A percentile compares a stretch with the other conserved stretches of the same genome.
These are phyloP conservation scores for Ichneumoninae sp. DNA, from an alignment of 2,888 invertebrate species.

Conservation along the genomic window DNA sequence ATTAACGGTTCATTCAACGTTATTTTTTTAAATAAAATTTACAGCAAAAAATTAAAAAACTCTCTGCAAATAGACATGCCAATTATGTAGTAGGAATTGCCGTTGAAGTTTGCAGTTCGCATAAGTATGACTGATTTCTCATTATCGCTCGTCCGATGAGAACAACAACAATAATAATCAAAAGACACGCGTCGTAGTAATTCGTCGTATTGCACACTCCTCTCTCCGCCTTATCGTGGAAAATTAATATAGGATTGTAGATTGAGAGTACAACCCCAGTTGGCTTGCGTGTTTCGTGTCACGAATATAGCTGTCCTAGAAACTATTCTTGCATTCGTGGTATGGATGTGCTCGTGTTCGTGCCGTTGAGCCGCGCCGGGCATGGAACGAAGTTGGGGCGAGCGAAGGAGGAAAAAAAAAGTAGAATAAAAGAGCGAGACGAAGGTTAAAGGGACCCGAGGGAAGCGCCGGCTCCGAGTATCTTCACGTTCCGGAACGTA, in stretches of 20 bases:
- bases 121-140: conserved; percentile 4
- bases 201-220: conserved; percentile 18
- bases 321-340: conserved; percentile 58
- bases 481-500: conserved; percentile 53
- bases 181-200: neutral
- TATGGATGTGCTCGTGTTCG: neutral
- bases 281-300: conserved; percentile 49
- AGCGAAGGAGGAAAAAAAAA: neutral
- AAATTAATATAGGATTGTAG: conserved; percentile 39
- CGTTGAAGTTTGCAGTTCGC: neutral
- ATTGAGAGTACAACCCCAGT: conserved; percentile 31
- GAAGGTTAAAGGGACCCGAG: conserved; percentile 28
- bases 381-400: neutral
- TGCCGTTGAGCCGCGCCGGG: conserved; percentile 5
- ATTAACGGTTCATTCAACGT: neutral
- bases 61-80: neutral
- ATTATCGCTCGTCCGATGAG: conserved; percentile 5
- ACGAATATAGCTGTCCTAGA: conserved; percentile 57
- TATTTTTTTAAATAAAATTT: neutral
- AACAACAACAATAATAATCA: conserved; percentile 16
- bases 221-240: conserved; percentile 46
- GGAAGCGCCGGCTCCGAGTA: conserved; percentile 29
- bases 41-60: neutral
- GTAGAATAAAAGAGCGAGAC: neutral
- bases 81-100: neutral